A percentile compares a stretch with the other conserved stretches of the same genome.
Evolutionary conservation across 2,888 invertebrate species (phyloP).

Genomic region (Drosophila phalerata): DNA sequence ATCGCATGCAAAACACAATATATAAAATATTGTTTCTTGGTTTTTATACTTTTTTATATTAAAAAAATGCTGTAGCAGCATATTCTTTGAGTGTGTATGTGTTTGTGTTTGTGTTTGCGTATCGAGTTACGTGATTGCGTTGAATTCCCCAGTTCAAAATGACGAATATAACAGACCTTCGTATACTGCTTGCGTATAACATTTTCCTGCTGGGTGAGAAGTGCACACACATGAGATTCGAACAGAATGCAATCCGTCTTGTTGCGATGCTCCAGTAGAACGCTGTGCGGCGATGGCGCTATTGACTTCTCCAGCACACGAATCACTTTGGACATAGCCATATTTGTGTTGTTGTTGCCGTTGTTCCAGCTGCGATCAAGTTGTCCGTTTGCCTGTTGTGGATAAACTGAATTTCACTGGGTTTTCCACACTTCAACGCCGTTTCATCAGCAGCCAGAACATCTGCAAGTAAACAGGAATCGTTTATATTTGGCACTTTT

Average conservation of each 20-base stretch:
- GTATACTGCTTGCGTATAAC: slow-evolving; percentile 95
- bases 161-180: slow-evolving; percentile 88
- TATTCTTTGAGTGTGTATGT: not conserved
- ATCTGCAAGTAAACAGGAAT: slow-evolving; percentile 53
- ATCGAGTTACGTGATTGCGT: slow-evolving; percentile 8
- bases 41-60: not conserved
- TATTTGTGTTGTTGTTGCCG: slow-evolving; percentile 79
- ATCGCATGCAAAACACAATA: no score
- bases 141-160: not conserved
- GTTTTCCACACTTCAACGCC: slow-evolving; percentile 43
- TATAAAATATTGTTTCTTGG: not conserved
- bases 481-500: slow-evolving; percentile 19
- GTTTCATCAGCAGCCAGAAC: slow-evolving; percentile 51
- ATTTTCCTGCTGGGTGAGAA: slow-evolving; percentile 90
- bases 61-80: not conserved
- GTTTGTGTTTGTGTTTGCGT: not conserved
- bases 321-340: slow-evolving; percentile 98
- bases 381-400: slow-evolving; percentile 16
- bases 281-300: slow-evolving; percentile 94
- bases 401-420: slow-evolving; percentile 40
- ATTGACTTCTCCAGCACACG: slow-evolving; percentile 95
- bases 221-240: slow-evolving; percentile 96
- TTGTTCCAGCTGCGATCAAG: slow-evolving; percentile 10
- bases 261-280: slow-evolving; percentile 95
- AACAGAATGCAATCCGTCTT: slow-evolving; percentile 95